A percentile compares a stretch with the other conserved stretches of the same genome.
phyloP scores from a whole-genome alignment of 2,797 vertebrate species.

The Poliocrania exsul region DNA sequence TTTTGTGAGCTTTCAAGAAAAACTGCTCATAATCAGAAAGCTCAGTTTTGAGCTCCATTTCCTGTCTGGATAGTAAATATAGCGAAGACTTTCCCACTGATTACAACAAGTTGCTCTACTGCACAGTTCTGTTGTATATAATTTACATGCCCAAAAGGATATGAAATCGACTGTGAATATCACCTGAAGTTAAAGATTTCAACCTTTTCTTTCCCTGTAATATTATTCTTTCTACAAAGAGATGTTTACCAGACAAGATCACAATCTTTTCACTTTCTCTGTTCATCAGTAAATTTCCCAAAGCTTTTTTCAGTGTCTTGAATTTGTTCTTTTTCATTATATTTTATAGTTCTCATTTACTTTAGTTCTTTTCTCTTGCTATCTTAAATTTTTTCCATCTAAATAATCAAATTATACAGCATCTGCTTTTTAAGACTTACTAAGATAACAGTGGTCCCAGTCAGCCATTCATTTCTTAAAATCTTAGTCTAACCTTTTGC shows the following conservation, averaged over 20 bases:
- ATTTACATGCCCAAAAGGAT: not conserved
- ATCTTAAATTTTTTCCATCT: slow-evolving; percentile 23
- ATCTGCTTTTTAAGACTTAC: slow-evolving; percentile 14
- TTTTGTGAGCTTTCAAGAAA: not conserved
- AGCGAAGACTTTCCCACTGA: not conserved
- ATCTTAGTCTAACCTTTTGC: slow-evolving; percentile 9
- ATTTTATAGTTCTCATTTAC: slow-evolving; percentile 30
- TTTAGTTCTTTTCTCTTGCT: slow-evolving; percentile 18
- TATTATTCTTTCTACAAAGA: not conserved
- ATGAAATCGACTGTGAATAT: slow-evolving; percentile 20
- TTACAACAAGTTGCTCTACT: not conserved
- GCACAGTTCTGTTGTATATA: not conserved
- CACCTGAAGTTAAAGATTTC: slow-evolving; percentile 1
- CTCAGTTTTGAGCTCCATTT: not conserved
- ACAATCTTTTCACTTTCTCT: not conserved
- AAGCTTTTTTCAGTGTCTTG: slow-evolving; percentile 9
- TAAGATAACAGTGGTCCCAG: not conserved
- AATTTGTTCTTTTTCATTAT: not conserved
- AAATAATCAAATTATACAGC: slow-evolving; percentile 32
- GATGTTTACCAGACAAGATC: not conserved
- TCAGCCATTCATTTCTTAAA: not conserved
- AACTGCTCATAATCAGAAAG: not conserved
- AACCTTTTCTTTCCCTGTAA: not conserved
- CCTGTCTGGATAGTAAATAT: not conserved
- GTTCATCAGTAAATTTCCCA: slow-evolving; percentile 12